Conservation (phyloP, 2,888 invertebrate species). For the Yponomeuta evonymella region DNA sequence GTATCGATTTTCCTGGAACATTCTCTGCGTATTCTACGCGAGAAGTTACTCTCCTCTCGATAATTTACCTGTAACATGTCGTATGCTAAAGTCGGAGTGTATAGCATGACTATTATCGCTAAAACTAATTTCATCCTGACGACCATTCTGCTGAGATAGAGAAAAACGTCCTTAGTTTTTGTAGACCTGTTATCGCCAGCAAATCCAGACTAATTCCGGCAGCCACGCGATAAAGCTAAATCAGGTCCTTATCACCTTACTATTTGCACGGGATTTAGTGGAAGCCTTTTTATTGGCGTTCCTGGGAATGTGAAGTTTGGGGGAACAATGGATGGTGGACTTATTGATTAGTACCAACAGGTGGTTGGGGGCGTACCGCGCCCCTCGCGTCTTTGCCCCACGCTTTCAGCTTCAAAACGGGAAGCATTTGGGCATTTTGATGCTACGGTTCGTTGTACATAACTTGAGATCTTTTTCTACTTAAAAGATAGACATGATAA, state of each 20-base stretch:
- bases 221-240: not conserved
- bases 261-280: conserved; percentile 49
- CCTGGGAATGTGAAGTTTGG: conserved; percentile 30
- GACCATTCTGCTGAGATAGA: too few species aligned
- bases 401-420: conserved; percentile 17
- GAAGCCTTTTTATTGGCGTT: conserved; percentile 46
- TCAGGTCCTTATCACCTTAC: conserved; percentile 38
- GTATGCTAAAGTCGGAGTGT: not conserved
- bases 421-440: not conserved
- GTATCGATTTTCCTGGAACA: conserved; percentile 44
- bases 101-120: too few species aligned
- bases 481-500: too few species aligned
- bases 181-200: not conserved
- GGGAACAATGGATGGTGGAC: conserved; percentile 59
- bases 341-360: conserved; percentile 72
- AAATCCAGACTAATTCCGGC: not conserved
- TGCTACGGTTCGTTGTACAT: not conserved
- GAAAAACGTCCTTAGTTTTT: too few species aligned
- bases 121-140: too few species aligned
- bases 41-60: not conserved
- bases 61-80: not conserved
- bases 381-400: conserved; percentile 38
- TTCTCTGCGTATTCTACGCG: not conserved
- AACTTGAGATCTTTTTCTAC: not conserved
- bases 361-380: conserved; percentile 57